Evolutionary conservation across 2,888 invertebrate genomes (phyloP).

Genomic region (Ypsolopha sequella): DNA sequence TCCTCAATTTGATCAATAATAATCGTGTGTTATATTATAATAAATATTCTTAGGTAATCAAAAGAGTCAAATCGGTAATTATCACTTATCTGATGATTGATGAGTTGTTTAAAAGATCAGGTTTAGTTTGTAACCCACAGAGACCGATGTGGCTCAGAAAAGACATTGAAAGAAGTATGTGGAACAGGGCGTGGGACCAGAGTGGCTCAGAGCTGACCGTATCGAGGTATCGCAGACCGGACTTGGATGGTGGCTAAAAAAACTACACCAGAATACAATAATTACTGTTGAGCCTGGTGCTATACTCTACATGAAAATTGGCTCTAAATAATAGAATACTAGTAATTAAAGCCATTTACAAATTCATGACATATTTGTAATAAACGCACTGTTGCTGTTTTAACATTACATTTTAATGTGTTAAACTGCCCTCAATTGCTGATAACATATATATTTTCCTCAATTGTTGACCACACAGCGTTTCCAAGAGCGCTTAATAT

Average conservation of each 20-base stretch:
- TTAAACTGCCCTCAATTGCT: neutral
- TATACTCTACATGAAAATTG: neutral
- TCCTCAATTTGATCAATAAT: too few relatives aligned
- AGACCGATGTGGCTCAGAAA: too few relatives aligned
- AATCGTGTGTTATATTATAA: too few relatives aligned
- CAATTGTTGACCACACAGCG: slow-evolving; percentile 8
- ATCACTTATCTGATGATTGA: neutral
- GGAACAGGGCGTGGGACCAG: slow-evolving; percentile 55
- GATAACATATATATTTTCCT: neutral
- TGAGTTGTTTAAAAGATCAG: neutral
- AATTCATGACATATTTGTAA: too few relatives aligned
- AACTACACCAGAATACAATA: neutral
- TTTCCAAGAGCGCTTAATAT: slow-evolving; percentile 32
- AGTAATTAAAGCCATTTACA: too few relatives aligned
- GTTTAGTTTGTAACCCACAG: too few relatives aligned
- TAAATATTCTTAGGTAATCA: neutral
- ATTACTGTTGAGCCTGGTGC: neutral
- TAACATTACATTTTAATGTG: neutral
- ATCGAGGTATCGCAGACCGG: slow-evolving; percentile 66
- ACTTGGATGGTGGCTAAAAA: neutral
- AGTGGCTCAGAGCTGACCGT: slow-evolving; percentile 57
- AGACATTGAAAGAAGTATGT: slow-evolving; percentile 23
- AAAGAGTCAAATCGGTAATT: neutral
- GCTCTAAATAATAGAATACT: too few relatives aligned
- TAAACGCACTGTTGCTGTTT: too few relatives aligned